Percentiles rank a stretch among this genome's conserved stretches.
Conservation (phyloP, 64 coral and sea anemone species). For the Acropora tenuis region DNA sequence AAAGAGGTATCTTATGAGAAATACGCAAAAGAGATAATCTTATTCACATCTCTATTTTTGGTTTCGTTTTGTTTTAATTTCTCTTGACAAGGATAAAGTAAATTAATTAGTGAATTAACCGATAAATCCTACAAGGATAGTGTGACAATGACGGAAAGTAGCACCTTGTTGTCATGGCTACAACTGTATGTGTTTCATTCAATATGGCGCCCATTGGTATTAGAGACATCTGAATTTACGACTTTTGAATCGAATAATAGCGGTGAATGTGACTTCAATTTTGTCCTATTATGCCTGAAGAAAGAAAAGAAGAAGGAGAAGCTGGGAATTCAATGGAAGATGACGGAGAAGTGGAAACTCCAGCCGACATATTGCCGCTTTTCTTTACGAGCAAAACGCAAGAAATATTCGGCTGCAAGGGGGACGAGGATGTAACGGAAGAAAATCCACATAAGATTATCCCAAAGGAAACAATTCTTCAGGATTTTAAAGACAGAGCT, state of each 20-base stretch:
- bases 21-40: no score
- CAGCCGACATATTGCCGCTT: conserved; percentile 90
- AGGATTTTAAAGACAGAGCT: conserved; percentile 96
- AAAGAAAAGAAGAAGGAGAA: conserved; percentile 69
- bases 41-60: no score
- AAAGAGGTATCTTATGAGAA: no score
- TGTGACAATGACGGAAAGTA: no score
- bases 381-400: conserved; percentile 99
- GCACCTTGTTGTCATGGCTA: conserved; percentile 36
- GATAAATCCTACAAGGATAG: no score
- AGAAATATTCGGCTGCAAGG: conserved; percentile 96
- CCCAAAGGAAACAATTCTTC: conserved; percentile 79
- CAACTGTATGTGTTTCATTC: conserved; percentile 27
- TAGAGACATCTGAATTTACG: no score
- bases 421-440: conserved; percentile 94
- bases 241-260: neutral
- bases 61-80: no score
- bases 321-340: conserved; percentile 58
- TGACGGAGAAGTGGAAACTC: conserved; percentile 72
- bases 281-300: conserved; percentile 74
- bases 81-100: no score
- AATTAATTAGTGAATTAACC: no score
- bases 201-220: conserved; percentile 80
- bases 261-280: neutral
- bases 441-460: conserved; percentile 93